Evolutionary conservation across 2,113 vertebrate species (phyloP).

Genomic region (Brachypteracias leptosomus): DNA sequence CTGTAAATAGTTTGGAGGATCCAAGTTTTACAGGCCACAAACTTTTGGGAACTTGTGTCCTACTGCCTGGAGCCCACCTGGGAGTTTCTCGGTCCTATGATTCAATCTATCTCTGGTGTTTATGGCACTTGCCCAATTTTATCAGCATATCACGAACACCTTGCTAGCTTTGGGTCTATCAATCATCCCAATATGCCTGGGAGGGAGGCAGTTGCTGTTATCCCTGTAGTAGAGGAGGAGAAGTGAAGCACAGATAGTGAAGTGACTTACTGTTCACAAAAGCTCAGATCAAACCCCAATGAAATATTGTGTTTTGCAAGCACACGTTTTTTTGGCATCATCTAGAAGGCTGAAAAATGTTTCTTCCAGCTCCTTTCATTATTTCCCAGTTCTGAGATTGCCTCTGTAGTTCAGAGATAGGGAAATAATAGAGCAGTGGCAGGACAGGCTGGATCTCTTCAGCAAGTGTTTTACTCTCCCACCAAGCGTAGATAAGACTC

Average conservation of each 20-base stretch:
- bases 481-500: neutral
- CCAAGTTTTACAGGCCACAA: neutral
- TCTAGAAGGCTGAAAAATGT: neutral
- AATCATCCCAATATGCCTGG: neutral
- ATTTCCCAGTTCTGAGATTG: neutral
- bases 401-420: neutral
- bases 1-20: neutral
- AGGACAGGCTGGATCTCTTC: neutral
- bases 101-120: neutral
- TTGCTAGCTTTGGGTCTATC: neutral
- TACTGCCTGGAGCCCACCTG: neutral
- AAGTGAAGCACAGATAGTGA: neutral
- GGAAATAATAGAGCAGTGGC: neutral
- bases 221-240: neutral
- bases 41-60: fast-evolving
- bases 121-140: fast-evolving
- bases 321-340: neutral
- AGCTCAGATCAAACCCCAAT: neutral
- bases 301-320: neutral
- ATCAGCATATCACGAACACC: neutral
- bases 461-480: neutral
- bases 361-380: neutral
- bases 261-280: neutral
- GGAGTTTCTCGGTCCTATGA: fast-evolving
- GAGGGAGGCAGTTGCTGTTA: neutral